phyloP scores from a whole-genome alignment of 2,113 vertebrate species.

The Hassar affinis region DNA sequence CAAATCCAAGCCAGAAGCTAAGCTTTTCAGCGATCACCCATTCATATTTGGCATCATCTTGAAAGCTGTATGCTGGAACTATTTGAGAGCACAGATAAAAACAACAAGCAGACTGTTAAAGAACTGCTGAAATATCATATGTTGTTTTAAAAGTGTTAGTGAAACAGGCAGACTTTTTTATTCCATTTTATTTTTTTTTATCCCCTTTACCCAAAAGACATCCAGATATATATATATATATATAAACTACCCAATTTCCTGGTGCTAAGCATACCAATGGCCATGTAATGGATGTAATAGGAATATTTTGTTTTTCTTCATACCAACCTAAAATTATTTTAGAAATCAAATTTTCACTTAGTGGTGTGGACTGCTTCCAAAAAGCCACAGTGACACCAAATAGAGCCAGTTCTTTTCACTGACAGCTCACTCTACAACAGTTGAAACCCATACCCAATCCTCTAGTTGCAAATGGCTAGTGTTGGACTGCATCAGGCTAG shows the following conservation, averaged over 20 bases:
- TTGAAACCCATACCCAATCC: not conserved
- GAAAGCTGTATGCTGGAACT: conserved; percentile 69
- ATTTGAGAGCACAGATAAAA: conserved; percentile 76
- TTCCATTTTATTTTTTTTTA: conserved; percentile 41
- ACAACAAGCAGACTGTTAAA: conserved; percentile 78
- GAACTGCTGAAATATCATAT: conserved; percentile 57
- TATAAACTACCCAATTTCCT: conserved; percentile 39
- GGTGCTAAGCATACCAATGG: conserved; percentile 45
- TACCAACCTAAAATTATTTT: conserved; percentile 13
- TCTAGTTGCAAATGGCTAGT: not conserved
- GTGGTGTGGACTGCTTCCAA: not conserved
- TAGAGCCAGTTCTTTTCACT: not conserved
- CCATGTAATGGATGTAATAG: conserved; percentile 30
- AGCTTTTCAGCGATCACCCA: conserved; percentile 68
- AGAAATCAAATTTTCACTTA: conserved; percentile 24
- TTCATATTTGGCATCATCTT: conserved; percentile 70
- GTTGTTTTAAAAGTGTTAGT: conserved; percentile 72
- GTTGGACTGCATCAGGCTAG: not conserved
- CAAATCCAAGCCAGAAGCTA: conserved; percentile 69
- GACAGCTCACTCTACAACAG: not conserved
- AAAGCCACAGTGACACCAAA: not conserved
- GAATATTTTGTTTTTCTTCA: conserved; percentile 10
- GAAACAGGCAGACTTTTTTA: conserved; percentile 55
- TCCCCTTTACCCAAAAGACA: conserved; percentile 39
- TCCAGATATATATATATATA: conserved; percentile 50